Evolutionary conservation across 2,797 vertebrate species (phyloP), one percentile per base, ranked within the genome.

Genomic region (Bradypodion pumilum): DNA sequence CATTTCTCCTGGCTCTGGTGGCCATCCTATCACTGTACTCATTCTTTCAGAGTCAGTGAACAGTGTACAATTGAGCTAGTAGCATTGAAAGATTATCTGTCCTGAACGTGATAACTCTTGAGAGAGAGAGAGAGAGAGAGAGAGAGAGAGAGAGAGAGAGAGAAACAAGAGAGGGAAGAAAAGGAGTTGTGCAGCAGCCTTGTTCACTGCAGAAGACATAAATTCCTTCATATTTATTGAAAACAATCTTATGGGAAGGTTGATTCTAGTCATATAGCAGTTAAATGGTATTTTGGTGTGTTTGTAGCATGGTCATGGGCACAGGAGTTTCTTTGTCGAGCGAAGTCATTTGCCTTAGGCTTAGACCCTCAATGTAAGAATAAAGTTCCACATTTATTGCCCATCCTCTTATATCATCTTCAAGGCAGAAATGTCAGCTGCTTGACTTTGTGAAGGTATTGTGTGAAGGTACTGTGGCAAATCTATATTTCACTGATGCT

Each of bases 141-240:
- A 35, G 23, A 32, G 88, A 88, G 89, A 75, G 9, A 12, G 74
- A 52, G 78, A 73, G 66, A 35, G 23, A 32, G 23, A 69, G 13
- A 49, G 37, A 59, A 56, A 56, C 52, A 56, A n/a, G 52, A 56
- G 52, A 32, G 4, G 59, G 12, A 21, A 2, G 7, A 25, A 16
- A 16, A 19, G 37, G 25, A 42, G 69, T 77, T 49, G 69, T 23
- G 77, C 29, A 78, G 19, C 7, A 76, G 72, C 16, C 13, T 92
- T 86, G 1, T 46, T 89, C 88, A 49, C 70, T 56, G 1, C 81
- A 44, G 21, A 84, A 80, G 70, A 40, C 21, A 25, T 83, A 88
- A 90, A 88, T 87, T 88, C 42, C 35, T 78, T 86, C 62, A 65
- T 82, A 85, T 5, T 85, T 86, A 52, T 3, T 83, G 35, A 46